Evolutionary conservation across 2,113 vertebrate species (phyloP), one percentile per base, ranked within the genome.

Genomic region (Anseranas semipalmata): DNA sequence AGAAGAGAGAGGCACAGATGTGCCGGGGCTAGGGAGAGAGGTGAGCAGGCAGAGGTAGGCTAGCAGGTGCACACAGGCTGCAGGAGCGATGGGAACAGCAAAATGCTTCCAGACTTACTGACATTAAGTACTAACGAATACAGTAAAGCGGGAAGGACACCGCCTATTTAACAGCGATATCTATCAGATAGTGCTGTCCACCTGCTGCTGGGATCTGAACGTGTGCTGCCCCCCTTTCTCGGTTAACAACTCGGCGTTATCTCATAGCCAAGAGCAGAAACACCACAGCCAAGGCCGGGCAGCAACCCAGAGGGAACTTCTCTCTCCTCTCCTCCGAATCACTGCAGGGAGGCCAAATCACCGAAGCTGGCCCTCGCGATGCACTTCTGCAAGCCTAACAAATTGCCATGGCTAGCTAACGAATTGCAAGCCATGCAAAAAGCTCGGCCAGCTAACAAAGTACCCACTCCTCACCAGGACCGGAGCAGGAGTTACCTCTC

Each of bases 1-100:
- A 37, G 28, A 30, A 60, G 22, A 39, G 7, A 50, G 5, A 18
- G 33, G 12, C 14, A 63, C 45, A 41, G 13, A 59, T 8, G 32
- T 12, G 20, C 53, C 33, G 30, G 18, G 19, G 37, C 37, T 70
- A 75, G 13, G 78, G 41, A 45, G 70, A 58, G 46, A 60, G 45
- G 33, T 0, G 1, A 89, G 48, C 1, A 1, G 39, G 0, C 1
- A 66, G 50, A 67, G 7, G 0, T 4, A 30, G 0, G 1, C 27
- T 4, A 68, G 17, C 8, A 58, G 28, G 43, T 0, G 7, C 30
- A 73, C 62, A 56, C 13, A 19, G 55, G 19, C 10, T 66, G 59
- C 8, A 14, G 41, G 16, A 90, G 10, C 45, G 76, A 16, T 0
- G 0, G 53, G 15, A 79, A 14, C 39, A 71, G 27, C 25, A 66